Evolutionary conservation across 2,113 vertebrate genomes (phyloP), one percentile per base, ranked within the genome.

Genomic region (Athene noctua): DNA sequence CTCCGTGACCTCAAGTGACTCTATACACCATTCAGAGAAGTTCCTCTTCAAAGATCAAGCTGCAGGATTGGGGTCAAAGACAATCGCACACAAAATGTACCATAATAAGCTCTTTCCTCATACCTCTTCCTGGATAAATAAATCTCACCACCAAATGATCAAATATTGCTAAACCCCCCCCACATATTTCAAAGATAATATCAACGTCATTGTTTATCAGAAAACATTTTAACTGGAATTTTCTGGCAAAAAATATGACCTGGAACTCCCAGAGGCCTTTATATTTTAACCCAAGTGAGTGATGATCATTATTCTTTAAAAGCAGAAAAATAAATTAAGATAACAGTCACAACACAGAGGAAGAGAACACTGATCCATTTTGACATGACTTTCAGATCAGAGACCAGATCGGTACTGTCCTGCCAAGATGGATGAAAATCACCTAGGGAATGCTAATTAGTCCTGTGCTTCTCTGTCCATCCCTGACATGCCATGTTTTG

Each of bases 361-460:
- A 92, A 86, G 51, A 66, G 71, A 93, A 93, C 58, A 79, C 46
- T 77, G 78, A 85, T 93, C 57, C 15, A 73, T 75, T 94, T 86
- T 95, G 92, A 95, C 71, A 88, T 0, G 30, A 86, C 71, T 93
- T 94, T 47, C 62, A 92, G 85, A 91, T 90, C 85, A 94, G 70
- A 88, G 74, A 80, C 49, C 65, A 47, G 46, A 47, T 47, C 15
- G 79, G 27, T 57, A 61, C 54, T 75, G 40, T 72, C 36, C 58
- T 88, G 79, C 77, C 44, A 88, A 80, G 81, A 68, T 79, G 55
- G 32, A 68, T 73, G 27, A 92, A 88, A 85, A 82, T 90, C 46
- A 95, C n/a, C 46, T 66, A 19, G 44, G n/a, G 71, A 94, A 88
- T 90, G 52, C 42, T 92, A 73, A 96, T 90, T 72, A 90, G 79